Conservation (phyloP, 2,888 invertebrate species). For the Saturnia japonica region DNA sequence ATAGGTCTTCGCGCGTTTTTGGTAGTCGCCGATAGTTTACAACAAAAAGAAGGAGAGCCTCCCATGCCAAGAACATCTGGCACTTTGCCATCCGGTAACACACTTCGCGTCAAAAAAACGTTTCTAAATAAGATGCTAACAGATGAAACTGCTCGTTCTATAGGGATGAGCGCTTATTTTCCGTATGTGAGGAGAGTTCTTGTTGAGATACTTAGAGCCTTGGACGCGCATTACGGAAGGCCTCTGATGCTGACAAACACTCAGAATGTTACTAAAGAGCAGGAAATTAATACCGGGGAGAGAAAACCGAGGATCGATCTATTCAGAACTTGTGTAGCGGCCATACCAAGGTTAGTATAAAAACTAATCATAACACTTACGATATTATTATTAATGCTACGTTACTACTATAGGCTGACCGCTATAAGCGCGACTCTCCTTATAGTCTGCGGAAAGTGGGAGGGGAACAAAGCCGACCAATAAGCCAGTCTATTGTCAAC, state of each 20-base stretch:
- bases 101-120: slow-evolving; percentile 96
- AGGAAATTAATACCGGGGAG: slow-evolving; percentile 96
- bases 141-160: slow-evolving; percentile 96
- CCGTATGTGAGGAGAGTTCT: slow-evolving; percentile 97
- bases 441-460: too few relatives aligned
- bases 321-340: slow-evolving; percentile 98
- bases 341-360: slow-evolving; percentile 87
- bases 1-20: slow-evolving; percentile 98
- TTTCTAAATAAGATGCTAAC: slow-evolving; percentile 98
- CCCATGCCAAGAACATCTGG: slow-evolving; percentile 99
- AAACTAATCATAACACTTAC: not conserved
- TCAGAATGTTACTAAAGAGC: slow-evolving; percentile 97
- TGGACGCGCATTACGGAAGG: slow-evolving; percentile 98
- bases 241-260: slow-evolving; percentile 98
- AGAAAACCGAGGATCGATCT: slow-evolving; percentile 98
- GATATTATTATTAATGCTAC: not conserved
- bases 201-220: slow-evolving; percentile 95
- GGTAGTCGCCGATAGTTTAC: slow-evolving; percentile 98
- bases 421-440: too few relatives aligned
- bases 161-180: slow-evolving; percentile 98
- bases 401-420: not conserved
- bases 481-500: too few relatives aligned
- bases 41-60: slow-evolving; percentile 99
- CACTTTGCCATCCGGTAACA: slow-evolving; percentile 96
- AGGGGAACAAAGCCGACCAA: too few relatives aligned